A percentile compares a stretch with the other conserved stretches of the same genome.
These are phyloP conservation scores for Diuraphis noxia DNA, from an alignment of 1,140 invertebrate species.

Conservation along the genomic window DNA sequence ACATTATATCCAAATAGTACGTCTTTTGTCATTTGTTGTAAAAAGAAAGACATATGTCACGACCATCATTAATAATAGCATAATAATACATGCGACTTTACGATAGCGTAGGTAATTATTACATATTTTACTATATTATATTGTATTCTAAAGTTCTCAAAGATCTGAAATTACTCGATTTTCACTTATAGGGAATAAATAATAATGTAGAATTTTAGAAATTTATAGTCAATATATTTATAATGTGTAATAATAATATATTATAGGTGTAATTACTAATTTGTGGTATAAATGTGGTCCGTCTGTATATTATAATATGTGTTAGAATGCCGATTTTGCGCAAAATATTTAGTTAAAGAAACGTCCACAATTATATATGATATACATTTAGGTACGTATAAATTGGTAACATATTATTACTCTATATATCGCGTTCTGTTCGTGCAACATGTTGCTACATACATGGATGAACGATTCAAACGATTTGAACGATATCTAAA, in stretches of 20 bases:
- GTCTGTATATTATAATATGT: no score
- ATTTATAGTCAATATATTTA: no score
- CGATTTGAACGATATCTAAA: neutral
- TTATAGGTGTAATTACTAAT: neutral
- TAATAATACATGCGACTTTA: neutral
- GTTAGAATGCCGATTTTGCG: neutral
- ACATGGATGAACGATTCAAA: neutral
- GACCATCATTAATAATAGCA: neutral
- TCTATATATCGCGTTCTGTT: neutral
- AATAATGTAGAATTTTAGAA: no score
- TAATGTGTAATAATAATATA: no score
- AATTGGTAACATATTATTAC: neutral
- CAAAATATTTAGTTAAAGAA: neutral
- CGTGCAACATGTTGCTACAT: neutral
- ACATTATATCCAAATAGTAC: neutral
- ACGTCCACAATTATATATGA: neutral
- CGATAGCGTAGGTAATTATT: neutral
- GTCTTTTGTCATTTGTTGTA: constrained; percentile 1
- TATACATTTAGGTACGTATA: neutral
- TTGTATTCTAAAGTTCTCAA: neutral
- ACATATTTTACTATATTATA: neutral
- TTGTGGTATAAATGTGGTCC: neutral
- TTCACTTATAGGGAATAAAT: neutral
- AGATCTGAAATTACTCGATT: neutral
- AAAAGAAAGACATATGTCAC: constrained; percentile 3